Conservation (phyloP, 2,888 invertebrate species). For the Meganola albula region DNA sequence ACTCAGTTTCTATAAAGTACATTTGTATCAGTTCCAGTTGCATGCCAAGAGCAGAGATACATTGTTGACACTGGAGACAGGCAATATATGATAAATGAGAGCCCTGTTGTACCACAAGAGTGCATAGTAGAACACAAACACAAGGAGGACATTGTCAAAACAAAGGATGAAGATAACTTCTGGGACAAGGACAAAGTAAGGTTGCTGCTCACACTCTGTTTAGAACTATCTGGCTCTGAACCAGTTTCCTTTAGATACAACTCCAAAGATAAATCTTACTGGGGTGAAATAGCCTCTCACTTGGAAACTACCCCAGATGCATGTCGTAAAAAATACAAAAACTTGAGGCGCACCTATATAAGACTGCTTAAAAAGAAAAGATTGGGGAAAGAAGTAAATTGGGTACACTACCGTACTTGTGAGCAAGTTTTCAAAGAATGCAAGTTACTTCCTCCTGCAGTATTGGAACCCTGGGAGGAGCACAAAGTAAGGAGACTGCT, state of each 20-base stretch:
- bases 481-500: conserved; percentile 52
- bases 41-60: conserved; percentile 53
- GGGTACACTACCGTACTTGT: conserved; percentile 60
- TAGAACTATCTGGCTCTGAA: too few relatives aligned
- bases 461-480: conserved; percentile 62
- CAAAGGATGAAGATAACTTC: conserved; percentile 46
- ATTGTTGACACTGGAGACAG: conserved; percentile 50
- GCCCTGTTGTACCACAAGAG: conserved; percentile 31
- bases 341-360: conserved; percentile 57
- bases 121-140: conserved; percentile 26
- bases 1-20: too few relatives aligned
- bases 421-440: conserved; percentile 65
- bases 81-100: conserved; percentile 49
- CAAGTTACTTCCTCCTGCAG: conserved; percentile 44
- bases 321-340: conserved; percentile 59
- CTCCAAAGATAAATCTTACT: conserved; percentile 44
- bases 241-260: conserved; percentile 40
- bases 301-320: conserved; percentile 52
- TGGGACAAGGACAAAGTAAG: conserved; percentile 64
- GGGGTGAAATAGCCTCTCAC: conserved; percentile 50
- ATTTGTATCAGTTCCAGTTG: too few relatives aligned
- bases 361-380: conserved; percentile 61
- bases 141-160: conserved; percentile 29
- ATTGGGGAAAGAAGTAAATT: conserved; percentile 60
- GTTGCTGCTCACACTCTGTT: conserved; percentile 50